phyloP scores from a whole-genome alignment of 2,888 invertebrate genomes.

The Carabus problematicus region DNA sequence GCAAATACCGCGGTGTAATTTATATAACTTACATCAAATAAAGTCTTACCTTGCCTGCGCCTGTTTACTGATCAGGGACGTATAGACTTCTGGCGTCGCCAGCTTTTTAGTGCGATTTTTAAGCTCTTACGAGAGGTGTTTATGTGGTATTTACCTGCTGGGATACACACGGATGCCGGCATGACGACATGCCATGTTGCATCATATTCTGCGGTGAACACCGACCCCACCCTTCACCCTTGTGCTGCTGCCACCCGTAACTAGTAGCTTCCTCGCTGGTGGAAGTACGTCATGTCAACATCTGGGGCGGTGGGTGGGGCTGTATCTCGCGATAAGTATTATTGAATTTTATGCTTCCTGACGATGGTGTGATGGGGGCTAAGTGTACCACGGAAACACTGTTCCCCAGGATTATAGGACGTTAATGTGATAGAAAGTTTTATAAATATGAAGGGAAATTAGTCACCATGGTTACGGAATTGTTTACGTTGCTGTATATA shows the following conservation, averaged over 20 bases:
- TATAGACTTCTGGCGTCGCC: not conserved
- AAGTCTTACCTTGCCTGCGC: too few species aligned
- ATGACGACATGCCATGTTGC: not conserved
- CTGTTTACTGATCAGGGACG: too few species aligned
- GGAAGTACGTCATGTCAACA: not conserved
- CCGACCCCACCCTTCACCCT: not conserved
- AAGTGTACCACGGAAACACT: not conserved
- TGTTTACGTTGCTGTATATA: too few species aligned
- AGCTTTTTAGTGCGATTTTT: constrained; percentile 6
- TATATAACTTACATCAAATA: too few species aligned
- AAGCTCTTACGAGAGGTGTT: not conserved
- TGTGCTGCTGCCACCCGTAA: constrained; percentile 2
- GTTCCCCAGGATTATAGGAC: constrained; percentile 13
- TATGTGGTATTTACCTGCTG: not conserved
- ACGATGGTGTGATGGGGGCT: constrained; percentile 1
- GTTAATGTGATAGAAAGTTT: constrained; percentile 34
- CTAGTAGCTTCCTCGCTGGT: not conserved
- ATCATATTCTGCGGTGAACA: not conserved
- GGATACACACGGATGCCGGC: not conserved
- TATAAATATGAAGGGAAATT: not conserved
- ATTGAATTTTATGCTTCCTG: constrained; percentile 32
- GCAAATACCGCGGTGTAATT: too few species aligned
- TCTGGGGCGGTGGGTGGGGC: not conserved
- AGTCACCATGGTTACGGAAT: too few species aligned
- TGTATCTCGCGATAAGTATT: constrained; percentile 25